Evolutionary conservation across 1,140 invertebrate genomes (phyloP).

Genomic region (Scaptomyza pallida): DNA sequence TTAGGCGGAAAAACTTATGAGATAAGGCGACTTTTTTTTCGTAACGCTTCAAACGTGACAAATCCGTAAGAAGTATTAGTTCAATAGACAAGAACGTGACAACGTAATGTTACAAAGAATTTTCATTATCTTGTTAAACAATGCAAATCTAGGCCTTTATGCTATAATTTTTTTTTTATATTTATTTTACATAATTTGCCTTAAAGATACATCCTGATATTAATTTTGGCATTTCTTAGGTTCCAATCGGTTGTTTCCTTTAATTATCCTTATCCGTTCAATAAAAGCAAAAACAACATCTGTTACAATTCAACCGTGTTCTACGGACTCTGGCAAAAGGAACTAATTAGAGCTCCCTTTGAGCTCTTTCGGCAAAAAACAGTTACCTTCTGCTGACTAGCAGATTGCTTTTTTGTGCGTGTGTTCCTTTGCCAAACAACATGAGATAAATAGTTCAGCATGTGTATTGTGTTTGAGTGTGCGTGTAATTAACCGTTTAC

Average conservation of each 20-base stretch:
- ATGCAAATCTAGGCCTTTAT: too few relatives aligned
- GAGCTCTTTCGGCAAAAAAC: background rate
- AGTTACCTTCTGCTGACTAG: background rate
- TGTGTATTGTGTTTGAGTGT: slow-evolving; percentile 38
- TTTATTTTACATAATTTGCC: slow-evolving; percentile 3
- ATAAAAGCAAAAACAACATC: slow-evolving; percentile 41
- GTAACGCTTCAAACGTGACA: slow-evolving; percentile 5
- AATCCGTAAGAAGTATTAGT: slow-evolving; percentile 16
- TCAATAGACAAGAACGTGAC: slow-evolving; percentile 27
- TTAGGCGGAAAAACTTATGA: background rate
- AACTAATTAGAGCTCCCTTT: slow-evolving; percentile 57
- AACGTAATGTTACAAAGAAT: background rate
- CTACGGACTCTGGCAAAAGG: background rate
- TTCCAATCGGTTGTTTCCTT: slow-evolving; percentile 31
- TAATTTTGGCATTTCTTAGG: slow-evolving; percentile 20
- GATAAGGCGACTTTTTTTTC: slow-evolving; percentile 9
- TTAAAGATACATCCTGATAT: slow-evolving; percentile 12
- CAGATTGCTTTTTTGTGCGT: slow-evolving; percentile 6
- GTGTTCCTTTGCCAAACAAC: slow-evolving; percentile 33
- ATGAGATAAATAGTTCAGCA: slow-evolving; percentile 40
- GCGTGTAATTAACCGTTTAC: slow-evolving; percentile 38
- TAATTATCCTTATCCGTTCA: slow-evolving; percentile 69
- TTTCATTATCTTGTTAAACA: too few relatives aligned
- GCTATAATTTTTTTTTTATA: too few relatives aligned
- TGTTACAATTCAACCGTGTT: slow-evolving; percentile 58